Percentiles rank a stretch among this genome's conserved stretches.
Conservation (phyloP, 2,888 invertebrate genomes). For the Cheilosia impressa region DNA sequence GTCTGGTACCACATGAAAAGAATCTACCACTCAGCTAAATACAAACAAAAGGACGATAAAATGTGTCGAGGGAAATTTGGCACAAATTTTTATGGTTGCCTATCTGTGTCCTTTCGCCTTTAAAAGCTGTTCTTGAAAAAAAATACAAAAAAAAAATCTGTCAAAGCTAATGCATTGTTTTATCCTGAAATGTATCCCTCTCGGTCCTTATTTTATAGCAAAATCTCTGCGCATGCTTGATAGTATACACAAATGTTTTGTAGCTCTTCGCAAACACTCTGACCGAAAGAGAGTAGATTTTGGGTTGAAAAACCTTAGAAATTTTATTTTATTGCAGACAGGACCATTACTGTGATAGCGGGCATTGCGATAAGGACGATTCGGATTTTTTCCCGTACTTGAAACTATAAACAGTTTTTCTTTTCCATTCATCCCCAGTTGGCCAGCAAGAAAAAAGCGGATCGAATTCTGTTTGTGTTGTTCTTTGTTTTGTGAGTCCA, state of each 20-base stretch:
- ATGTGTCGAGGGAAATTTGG: constrained; percentile 51
- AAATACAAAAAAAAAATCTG: neutral
- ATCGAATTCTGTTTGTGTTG: constrained; percentile 15
- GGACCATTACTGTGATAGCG: constrained; percentile 72
- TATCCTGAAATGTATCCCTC: neutral
- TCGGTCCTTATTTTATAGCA: constrained; percentile 38
- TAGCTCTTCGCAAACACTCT: constrained; percentile 1
- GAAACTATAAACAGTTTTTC: constrained; percentile 44
- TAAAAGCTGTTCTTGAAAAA: neutral
- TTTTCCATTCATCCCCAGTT: constrained; percentile 4
- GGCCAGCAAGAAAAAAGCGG: constrained; percentile 4
- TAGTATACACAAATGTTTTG: constrained; percentile 41
- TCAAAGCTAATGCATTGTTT: constrained; percentile 26
- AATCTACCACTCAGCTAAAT: constrained; percentile 1
- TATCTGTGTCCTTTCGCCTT: constrained; percentile 1
- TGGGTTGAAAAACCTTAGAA: constrained; percentile 52
- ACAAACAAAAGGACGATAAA: constrained; percentile 49
- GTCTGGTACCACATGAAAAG: constrained; percentile 55
- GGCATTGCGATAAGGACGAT: constrained; percentile 63
- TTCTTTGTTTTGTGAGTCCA: constrained; percentile 5
- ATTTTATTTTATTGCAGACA: constrained; percentile 43
- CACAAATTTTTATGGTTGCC: constrained; percentile 61
- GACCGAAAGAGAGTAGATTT: constrained; percentile 16
- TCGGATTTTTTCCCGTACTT: constrained; percentile 16
- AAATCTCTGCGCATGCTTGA: constrained; percentile 63